Evolutionary conservation across 2,113 vertebrate species (phyloP).

Genomic region (Piprites chloris): DNA sequence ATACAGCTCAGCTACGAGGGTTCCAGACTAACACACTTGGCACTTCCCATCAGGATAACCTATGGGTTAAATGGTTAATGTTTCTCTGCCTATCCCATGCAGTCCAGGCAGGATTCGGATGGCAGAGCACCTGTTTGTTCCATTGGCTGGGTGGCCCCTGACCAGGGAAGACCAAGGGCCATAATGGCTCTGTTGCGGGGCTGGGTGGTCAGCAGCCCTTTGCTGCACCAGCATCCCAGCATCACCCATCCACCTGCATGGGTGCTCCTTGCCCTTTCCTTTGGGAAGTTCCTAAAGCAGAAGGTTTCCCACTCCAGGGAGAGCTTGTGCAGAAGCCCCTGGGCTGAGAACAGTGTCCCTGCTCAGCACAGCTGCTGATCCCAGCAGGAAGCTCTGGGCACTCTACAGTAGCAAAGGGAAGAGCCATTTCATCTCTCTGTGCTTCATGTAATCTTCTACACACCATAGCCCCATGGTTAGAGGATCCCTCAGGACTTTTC

Average conservation of each 20-base stretch:
- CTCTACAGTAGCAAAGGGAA: accelerated
- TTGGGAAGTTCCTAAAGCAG: background rate
- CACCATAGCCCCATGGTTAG: background rate
- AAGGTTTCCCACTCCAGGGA: background rate
- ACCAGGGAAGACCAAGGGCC: background rate
- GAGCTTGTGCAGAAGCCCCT: accelerated
- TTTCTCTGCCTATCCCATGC: background rate
- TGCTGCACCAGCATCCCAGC: background rate
- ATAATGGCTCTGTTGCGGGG: accelerated
- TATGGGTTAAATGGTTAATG: accelerated
- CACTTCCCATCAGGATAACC: background rate
- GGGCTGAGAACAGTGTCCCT: background rate
- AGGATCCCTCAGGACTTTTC: background rate
- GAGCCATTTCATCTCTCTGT: background rate
- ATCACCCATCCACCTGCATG: accelerated
- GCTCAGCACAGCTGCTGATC: background rate
- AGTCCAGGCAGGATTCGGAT: background rate
- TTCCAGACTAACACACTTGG: background rate
- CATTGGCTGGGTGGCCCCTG: accelerated
- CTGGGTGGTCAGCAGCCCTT: background rate
- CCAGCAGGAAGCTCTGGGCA: background rate
- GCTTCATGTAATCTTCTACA: background rate
- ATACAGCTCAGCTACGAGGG: background rate
- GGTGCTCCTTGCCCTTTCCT: background rate
- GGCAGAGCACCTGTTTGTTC: background rate